Conservation (phyloP, 64 coral and sea anemone species). For the Pachyseris speciosa region DNA sequence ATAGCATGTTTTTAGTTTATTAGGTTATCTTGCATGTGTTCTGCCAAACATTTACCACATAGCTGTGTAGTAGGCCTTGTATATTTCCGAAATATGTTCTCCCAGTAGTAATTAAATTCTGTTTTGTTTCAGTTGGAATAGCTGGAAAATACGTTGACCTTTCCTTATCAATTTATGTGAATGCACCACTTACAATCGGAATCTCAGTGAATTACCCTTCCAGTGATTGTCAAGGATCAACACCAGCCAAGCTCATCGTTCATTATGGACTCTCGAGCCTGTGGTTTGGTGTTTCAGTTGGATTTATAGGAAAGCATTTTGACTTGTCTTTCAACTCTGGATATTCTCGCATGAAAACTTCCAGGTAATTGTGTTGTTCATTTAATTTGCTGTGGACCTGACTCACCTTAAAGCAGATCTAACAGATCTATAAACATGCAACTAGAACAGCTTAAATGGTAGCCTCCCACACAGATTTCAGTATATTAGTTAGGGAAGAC, state of each 20-base stretch:
- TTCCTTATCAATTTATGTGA: not conserved
- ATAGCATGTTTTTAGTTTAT: no score
- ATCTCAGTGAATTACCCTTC: not conserved
- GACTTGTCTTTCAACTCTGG: not conserved
- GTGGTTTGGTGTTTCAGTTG: not conserved
- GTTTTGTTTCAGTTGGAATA: not conserved
- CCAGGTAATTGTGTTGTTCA: not conserved
- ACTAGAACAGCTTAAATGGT: no score
- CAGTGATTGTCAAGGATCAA: not conserved
- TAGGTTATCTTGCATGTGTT: no score
- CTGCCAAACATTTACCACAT: no score
- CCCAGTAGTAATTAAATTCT: not conserved
- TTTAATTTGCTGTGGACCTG: no score
- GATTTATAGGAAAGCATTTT: not conserved
- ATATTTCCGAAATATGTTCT: no score
- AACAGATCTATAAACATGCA: no score
- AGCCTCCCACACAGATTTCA: no score
- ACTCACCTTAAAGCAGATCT: no score
- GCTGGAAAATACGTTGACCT: not conserved
- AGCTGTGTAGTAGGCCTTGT: no score
- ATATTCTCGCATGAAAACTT: not conserved
- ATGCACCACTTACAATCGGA: not conserved
- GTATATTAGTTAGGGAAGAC: no score
- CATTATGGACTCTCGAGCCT: not conserved
- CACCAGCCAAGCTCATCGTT: not conserved